Conservation (phyloP, 1,140 invertebrate species). For the Lasioglossum baleicum region DNA sequence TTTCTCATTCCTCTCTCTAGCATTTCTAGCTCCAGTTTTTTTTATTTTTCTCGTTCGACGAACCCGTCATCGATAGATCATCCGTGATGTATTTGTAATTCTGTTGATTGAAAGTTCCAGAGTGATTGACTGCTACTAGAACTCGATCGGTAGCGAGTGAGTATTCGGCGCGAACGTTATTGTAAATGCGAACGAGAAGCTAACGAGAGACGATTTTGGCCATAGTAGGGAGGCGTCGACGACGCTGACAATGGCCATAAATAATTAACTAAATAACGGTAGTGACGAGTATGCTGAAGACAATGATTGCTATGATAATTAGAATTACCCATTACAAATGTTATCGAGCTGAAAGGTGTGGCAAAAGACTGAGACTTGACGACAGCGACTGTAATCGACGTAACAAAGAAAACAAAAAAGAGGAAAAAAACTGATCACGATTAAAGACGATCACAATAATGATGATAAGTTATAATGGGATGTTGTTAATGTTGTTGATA, state of each 20-base stretch:
- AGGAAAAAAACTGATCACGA: slow-evolving; percentile 49
- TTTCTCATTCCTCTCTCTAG: slow-evolving; percentile 27
- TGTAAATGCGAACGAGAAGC: slow-evolving; percentile 34
- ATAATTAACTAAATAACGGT: slow-evolving; percentile 34
- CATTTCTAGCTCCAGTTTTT: slow-evolving; percentile 11
- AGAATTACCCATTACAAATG: slow-evolving; percentile 57
- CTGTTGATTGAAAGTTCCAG: slow-evolving; percentile 14
- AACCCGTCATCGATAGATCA: background rate
- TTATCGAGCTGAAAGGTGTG: slow-evolving; percentile 44
- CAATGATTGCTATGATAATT: slow-evolving; percentile 58
- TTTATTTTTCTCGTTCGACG: background rate
- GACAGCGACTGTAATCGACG: slow-evolving; percentile 55
- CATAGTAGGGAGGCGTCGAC: slow-evolving; percentile 12
- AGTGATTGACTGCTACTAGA: slow-evolving; percentile 26
- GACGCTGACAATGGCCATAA: slow-evolving; percentile 43
- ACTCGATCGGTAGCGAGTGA: slow-evolving; percentile 33
- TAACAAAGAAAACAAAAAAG: background rate
- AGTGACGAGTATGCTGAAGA: slow-evolving; percentile 59
- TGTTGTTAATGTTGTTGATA: slow-evolving; percentile 76
- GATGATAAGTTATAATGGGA: slow-evolving; percentile 70
- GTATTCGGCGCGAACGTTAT: slow-evolving; percentile 20
- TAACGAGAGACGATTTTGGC: slow-evolving; percentile 1
- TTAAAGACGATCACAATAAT: slow-evolving; percentile 66
- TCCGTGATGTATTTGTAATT: slow-evolving; percentile 1
- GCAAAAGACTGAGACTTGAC: slow-evolving; percentile 57